These are phyloP conservation scores for Myathropa florea DNA, from an alignment of 2,888 invertebrate species.

Conservation along the genomic window DNA sequence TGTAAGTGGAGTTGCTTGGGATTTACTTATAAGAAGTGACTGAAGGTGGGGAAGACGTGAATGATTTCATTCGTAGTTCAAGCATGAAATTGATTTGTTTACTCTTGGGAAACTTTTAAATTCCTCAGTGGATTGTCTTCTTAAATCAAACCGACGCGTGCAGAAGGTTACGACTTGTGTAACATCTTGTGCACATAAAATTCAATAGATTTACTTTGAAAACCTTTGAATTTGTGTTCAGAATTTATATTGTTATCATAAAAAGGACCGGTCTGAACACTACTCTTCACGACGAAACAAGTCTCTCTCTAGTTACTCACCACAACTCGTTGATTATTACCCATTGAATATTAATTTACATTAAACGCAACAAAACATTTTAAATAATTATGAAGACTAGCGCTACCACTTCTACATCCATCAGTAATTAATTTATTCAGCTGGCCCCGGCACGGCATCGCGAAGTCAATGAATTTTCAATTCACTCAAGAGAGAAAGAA, in stretches of 20 bases:
- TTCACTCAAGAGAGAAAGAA: conserved; percentile 1
- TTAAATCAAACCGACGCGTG: not conserved
- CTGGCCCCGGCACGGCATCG: not conserved
- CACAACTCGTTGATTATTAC: not conserved
- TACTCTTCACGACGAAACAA: not conserved
- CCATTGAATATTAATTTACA: not conserved
- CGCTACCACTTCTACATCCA: not conserved
- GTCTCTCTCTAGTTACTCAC: too few species aligned
- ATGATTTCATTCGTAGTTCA: not conserved
- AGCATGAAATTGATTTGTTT: not conserved
- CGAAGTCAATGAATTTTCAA: conserved; percentile 15
- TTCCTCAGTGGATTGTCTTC: not conserved
- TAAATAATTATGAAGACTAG: not conserved
- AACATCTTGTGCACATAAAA: not conserved
- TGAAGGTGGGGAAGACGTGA: conserved; percentile 6
- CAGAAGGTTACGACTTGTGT: not conserved
- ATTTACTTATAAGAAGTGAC: not conserved
- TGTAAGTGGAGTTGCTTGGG: not conserved
- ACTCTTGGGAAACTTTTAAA: not conserved
- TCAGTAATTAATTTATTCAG: not conserved
- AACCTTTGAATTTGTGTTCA: too few species aligned
- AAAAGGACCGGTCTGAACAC: too few species aligned
- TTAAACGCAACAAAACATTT: not conserved
- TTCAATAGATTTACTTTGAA: too few species aligned
- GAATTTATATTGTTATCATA: too few species aligned